Evolutionary conservation across 2,888 invertebrate species (phyloP).

Genomic region (Agrotis clavis): DNA sequence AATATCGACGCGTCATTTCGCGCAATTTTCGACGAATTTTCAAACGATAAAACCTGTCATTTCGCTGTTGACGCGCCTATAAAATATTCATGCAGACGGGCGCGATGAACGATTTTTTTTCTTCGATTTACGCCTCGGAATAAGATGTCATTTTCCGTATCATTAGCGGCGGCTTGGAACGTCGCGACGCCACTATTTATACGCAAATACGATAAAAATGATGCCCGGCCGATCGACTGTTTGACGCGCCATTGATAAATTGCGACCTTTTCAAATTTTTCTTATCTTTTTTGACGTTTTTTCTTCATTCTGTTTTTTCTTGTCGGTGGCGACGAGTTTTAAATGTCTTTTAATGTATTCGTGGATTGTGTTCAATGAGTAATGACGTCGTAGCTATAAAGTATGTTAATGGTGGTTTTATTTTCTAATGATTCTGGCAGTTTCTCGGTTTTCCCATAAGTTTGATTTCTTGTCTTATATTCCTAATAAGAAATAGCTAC

Average conservation of each 20-base stretch:
- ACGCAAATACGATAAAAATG: constrained; percentile 91
- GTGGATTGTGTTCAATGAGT: constrained; percentile 70
- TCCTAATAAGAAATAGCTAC: not conserved
- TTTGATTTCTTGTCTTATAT: constrained; percentile 32
- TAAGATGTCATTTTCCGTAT: constrained; percentile 92
- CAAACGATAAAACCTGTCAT: constrained; percentile 92
- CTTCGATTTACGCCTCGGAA: constrained; percentile 91
- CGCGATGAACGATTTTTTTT: constrained; percentile 91
- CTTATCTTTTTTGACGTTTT: constrained; percentile 79
- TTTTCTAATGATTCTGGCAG: constrained; percentile 34
- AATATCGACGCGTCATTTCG: constrained; percentile 91
- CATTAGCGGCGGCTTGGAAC: constrained; percentile 90
- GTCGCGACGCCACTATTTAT: constrained; percentile 90
- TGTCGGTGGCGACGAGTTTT: constrained; percentile 72
- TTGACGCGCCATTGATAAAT: constrained; percentile 90
- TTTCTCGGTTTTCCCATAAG: not conserved
- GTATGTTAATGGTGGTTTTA: constrained; percentile 48
- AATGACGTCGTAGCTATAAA: constrained; percentile 63
- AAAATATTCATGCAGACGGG: constrained; percentile 91
- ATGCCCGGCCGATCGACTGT: constrained; percentile 89
- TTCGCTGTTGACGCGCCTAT: constrained; percentile 91
- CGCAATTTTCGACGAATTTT: constrained; percentile 90
- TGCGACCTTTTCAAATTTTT: constrained; percentile 86
- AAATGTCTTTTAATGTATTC: constrained; percentile 73
- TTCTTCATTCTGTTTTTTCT: constrained; percentile 72